Evolutionary conservation across 1,140 invertebrate species (phyloP), one percentile per base, ranked within the genome.

Genomic region (Eriosoma lanigerum): DNA sequence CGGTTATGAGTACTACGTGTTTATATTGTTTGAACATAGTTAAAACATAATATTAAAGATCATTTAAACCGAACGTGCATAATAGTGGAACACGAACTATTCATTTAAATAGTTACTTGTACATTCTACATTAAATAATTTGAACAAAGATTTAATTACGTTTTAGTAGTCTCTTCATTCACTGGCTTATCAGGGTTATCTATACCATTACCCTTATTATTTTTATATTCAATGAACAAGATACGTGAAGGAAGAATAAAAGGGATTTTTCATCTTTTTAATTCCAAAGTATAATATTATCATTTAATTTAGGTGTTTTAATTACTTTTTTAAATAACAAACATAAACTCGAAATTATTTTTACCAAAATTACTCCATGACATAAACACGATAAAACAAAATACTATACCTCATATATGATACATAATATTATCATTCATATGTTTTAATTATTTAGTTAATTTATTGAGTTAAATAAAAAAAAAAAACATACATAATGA

Each of bases 161-260:
- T 52, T 72, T 56, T 56, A 38, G 52, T 26, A 76, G 58, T 58
- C 56, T 58, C 54, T 44, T 52, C 72, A 76, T 58, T 44, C 52
- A 76, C 72, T 48, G 5, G 29, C n/a, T 54, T 48, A 58, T 76
- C 19, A 58, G 17, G 29, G 9, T n/a, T 58, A 76, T 29, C 12
- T 17, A 62, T 19, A 13, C 46, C 9, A 52, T 72, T 72, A 50
- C 52, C 24, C 9, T 24, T 32, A 52, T 52, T 72, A 50, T 72
- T 15, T 9, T 24, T 32, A 12, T n/a, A 52, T 29, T 50, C 46
- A 29, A 52, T 50, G 46, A 70, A 50, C 24, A 6, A 44, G 54
- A 44, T 58, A 58, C 29, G 72, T 56, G 72, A 54, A 52, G 29
- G 9, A 50, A 32, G 32, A 75, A 75, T 21, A 15, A 1, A 38